A percentile compares a stretch with the other conserved stretches of the same genome.
These are phyloP conservation scores for Mythimna loreyi DNA, from an alignment of 2,888 invertebrate species.

Conservation along the genomic window DNA sequence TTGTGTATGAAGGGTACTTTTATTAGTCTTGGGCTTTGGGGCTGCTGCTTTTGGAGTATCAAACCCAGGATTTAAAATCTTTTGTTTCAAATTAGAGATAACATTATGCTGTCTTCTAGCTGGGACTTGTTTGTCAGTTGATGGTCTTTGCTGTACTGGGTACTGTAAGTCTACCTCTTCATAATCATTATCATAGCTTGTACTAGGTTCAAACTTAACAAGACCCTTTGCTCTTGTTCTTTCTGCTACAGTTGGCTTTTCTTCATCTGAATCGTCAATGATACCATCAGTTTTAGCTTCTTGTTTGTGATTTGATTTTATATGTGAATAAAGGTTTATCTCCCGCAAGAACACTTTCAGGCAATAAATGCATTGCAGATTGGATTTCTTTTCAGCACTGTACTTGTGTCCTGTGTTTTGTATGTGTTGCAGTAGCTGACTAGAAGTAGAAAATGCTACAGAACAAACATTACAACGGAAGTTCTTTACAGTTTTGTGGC, in stretches of 20 bases:
- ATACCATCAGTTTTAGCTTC: conserved; percentile 93
- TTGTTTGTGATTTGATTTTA: conserved; percentile 92
- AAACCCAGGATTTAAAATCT: conserved; percentile 83
- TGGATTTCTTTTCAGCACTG: conserved; percentile 82
- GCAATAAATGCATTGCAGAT: conserved; percentile 94
- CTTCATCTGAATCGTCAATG: conserved; percentile 91
- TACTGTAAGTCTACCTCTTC: conserved; percentile 79
- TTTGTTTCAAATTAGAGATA: conserved; percentile 75
- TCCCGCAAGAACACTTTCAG: conserved; percentile 93
- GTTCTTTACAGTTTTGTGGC: conserved; percentile 88
- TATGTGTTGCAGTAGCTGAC: conserved; percentile 86
- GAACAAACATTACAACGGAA: conserved; percentile 91
- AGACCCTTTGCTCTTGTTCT: conserved; percentile 47
- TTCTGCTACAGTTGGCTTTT: conserved; percentile 58
- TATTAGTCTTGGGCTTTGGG: conserved; percentile 63
- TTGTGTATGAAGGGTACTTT: conserved; percentile 50
- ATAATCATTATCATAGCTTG: conserved; percentile 75
- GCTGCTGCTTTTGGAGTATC: conserved; percentile 61
- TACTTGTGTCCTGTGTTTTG: conserved; percentile 91
- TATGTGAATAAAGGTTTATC: conserved; percentile 93
- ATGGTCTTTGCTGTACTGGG: conserved; percentile 79
- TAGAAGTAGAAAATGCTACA: conserved; percentile 85
- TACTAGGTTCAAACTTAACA: conserved; percentile 79
- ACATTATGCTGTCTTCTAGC: conserved; percentile 76
- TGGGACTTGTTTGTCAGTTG: conserved; percentile 88